Conservation (phyloP, 2,888 invertebrate genomes). For the Aproaerema taeniolella region DNA sequence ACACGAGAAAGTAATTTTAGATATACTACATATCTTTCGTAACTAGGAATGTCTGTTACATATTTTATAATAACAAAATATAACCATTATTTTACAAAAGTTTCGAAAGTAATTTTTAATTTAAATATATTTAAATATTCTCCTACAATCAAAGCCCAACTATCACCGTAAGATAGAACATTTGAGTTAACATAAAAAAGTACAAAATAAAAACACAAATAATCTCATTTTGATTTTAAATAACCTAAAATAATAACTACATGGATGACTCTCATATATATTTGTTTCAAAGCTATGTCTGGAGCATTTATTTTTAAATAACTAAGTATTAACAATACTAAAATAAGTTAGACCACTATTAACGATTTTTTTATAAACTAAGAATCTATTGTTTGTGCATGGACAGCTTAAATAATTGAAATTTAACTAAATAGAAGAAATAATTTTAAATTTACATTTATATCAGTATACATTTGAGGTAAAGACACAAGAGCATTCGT, state of each 20-base stretch:
- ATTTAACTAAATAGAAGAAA: constrained; percentile 41
- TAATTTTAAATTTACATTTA: constrained; percentile 31
- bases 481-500: constrained; percentile 45
- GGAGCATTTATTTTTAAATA: constrained; percentile 29
- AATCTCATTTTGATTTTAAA: constrained; percentile 75
- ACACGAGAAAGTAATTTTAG: too few species aligned
- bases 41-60: too few species aligned
- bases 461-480: constrained; percentile 47
- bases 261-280: constrained; percentile 36
- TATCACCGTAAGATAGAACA: too few species aligned
- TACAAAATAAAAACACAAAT: constrained; percentile 56
- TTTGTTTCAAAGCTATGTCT: constrained; percentile 23
- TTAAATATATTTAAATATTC: too few species aligned
- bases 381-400: constrained; percentile 42
- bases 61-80: too few species aligned
- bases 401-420: constrained; percentile 47
- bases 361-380: constrained; percentile 34
- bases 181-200: too few species aligned
- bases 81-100: too few species aligned
- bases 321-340: constrained; percentile 45
- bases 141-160: too few species aligned
- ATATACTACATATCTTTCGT: too few species aligned
- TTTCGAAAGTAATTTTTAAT: too few species aligned
- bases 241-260: constrained; percentile 41
- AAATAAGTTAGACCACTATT: constrained; percentile 48